A percentile compares a stretch with the other conserved stretches of the same genome.
phyloP scores from a whole-genome alignment of 2,797 vertebrate species.

The Varecia variegata region DNA sequence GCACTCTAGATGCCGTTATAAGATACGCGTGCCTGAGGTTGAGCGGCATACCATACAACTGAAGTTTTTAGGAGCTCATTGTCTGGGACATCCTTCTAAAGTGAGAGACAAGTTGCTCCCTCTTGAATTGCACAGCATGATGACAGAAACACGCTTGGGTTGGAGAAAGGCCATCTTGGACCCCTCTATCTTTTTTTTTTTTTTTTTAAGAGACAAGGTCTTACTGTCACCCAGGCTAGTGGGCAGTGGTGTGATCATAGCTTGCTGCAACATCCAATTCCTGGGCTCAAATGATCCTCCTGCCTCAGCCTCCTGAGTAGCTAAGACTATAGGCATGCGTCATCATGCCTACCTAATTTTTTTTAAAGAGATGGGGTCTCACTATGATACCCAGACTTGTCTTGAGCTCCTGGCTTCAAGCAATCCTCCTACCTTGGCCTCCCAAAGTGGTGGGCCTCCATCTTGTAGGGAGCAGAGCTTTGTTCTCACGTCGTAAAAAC shows the following conservation, averaged over 20 bases:
- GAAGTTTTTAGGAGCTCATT: neutral
- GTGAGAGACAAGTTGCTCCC: neutral
- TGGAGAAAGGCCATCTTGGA: neutral
- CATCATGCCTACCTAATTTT: too few relatives aligned
- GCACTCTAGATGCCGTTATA: neutral
- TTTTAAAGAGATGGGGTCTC: too few relatives aligned
- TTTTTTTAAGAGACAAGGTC: too few relatives aligned
- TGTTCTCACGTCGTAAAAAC: neutral
- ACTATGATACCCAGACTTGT: too few relatives aligned
- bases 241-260: too few relatives aligned
- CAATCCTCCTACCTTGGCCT: neutral
- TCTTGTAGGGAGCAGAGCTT: neutral
- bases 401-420: too few relatives aligned
- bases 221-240: too few relatives aligned
- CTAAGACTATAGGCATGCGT: too few relatives aligned
- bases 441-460: neutral
- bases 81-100: neutral
- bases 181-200: too few relatives aligned
- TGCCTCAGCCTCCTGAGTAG: too few relatives aligned
- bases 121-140: neutral
- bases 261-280: too few relatives aligned
- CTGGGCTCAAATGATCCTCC: too few relatives aligned
- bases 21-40: neutral
- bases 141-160: neutral
- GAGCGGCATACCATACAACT: neutral